Evolutionary conservation across 2,797 vertebrate species (phyloP).

Genomic region (Malurus leucopterus): DNA sequence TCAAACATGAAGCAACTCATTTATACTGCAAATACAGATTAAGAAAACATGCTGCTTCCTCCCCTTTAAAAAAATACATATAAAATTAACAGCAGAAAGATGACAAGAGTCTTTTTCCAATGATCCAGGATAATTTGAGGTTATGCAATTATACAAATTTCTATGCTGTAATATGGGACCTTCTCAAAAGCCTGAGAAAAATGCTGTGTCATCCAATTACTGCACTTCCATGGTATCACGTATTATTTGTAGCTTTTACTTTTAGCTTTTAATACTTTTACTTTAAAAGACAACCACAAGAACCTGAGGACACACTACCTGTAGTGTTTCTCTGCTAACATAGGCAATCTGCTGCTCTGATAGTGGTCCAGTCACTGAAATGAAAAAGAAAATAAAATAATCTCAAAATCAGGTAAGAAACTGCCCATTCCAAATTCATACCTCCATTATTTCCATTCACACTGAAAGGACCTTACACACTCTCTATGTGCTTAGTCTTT

Average conservation of each 20-base stretch:
- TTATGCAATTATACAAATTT: background rate
- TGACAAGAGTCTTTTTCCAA: background rate
- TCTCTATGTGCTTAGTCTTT: background rate
- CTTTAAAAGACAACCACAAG: background rate
- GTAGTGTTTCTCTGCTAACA: constrained; percentile 95
- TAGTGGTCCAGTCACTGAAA: constrained; percentile 91
- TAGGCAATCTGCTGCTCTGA: constrained; percentile 97
- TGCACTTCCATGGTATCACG: background rate
- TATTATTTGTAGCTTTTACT: background rate
- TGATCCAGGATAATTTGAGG: background rate
- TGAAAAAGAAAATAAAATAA: background rate
- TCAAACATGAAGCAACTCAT: background rate
- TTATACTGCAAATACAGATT: background rate
- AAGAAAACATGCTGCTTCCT: background rate
- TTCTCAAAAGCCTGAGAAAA: background rate
- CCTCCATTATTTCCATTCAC: background rate
- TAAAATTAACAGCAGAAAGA: background rate
- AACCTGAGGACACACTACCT: constrained; percentile 73
- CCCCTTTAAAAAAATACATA: background rate
- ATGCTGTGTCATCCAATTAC: background rate
- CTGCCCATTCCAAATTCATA: background rate
- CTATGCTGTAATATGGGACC: background rate
- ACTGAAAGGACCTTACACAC: background rate
- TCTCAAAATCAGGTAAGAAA: background rate
- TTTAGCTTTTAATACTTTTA: background rate